phyloP scores from a whole-genome alignment of 2,797 vertebrate genomes.

The Bucorvus abyssinicus region DNA sequence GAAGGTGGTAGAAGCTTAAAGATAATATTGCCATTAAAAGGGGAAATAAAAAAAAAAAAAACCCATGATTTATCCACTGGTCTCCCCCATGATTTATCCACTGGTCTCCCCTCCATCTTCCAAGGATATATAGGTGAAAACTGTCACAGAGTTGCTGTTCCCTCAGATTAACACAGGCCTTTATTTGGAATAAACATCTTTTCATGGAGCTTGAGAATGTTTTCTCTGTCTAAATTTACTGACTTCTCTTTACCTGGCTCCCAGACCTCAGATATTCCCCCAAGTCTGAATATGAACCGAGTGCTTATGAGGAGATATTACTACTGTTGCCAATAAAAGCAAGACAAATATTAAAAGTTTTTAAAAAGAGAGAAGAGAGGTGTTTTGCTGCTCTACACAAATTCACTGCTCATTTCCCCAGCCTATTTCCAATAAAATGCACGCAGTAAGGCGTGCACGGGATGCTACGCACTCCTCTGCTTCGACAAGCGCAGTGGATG shows the following conservation, averaged over 20 bases:
- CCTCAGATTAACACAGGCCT: background rate
- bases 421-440: background rate
- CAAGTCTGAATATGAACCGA: background rate
- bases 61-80: background rate
- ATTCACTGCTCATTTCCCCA: background rate
- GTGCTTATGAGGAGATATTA: background rate
- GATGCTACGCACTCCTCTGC: background rate
- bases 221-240: background rate
- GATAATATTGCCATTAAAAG: background rate
- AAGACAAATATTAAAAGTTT: background rate
- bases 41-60: background rate
- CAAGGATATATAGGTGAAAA: background rate
- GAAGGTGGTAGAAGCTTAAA: background rate
- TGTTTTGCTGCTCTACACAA: background rate
- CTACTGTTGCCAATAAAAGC: background rate
- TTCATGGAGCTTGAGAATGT: background rate
- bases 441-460: background rate
- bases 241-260: background rate
- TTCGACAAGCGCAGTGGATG: background rate
- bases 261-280: background rate
- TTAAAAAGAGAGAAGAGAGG: fast-evolving
- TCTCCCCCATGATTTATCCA: background rate
- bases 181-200: background rate
- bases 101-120: background rate
- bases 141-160: background rate